Evolutionary conservation across 2,888 invertebrate genomes (phyloP), one percentile per base, ranked within the genome.

Genomic region (Drosophila algonquin): DNA sequence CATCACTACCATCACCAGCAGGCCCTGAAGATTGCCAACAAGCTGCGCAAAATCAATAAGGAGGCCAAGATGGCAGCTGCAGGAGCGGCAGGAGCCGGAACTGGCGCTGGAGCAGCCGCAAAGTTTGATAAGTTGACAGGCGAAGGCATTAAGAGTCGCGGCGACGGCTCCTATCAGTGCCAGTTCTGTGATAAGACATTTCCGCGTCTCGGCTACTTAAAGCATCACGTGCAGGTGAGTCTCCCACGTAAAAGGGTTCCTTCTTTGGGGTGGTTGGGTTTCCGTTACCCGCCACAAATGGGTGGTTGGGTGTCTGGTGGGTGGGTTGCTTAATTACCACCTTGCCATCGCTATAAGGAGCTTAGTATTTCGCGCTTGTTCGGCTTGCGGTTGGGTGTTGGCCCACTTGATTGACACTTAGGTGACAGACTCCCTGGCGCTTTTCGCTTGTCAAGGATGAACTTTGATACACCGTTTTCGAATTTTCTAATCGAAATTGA

Each of bases 111-210:
- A 54, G 82, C 60, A 57, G 77, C 72, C 78, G 75, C 69, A 73
- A 90, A 90, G 90, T 91, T 91, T 89, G 90, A 91, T 92, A 92
- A 92, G 92, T 89, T 90, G 91, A 92, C 91, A 91, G 87, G 90
- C 79, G 91, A 92, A 63, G 89, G 91, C 85, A 91, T 92, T 91
- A 92, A 91, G 79, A 87, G 81, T 67, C 87, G 82, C 74, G 90
- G 91, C 89, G 94, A 94, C 92, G 96, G 97, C 78, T 97, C 97
- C 73, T 97, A 97, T 94, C 95, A 96, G 90, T 98, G 97, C 93
- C 96, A 96, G 93, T 97, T 96, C 93, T 98, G 98, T 93, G 96
- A 97, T 91, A 96, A 97, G 92, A 96, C 97, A 79, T 98, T 97
- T 93, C 96, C 97, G 18, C 94, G 97, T 81, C 95, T 96, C 79